Base-by-base conservation (phyloP, 2,888 invertebrate genomes). In the Drosophila fulvimacula region DNA sequence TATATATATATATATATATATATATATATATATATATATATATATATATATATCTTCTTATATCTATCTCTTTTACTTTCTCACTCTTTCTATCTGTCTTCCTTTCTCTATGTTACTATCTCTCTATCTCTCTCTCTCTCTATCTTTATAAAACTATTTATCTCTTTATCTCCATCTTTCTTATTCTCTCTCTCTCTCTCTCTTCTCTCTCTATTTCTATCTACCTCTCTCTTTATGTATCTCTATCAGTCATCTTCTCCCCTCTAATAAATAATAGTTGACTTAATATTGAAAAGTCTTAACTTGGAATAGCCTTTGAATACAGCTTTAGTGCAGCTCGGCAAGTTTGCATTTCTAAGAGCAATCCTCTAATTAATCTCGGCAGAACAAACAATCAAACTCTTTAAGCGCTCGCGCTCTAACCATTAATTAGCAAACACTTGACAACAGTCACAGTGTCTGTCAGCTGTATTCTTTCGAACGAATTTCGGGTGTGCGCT, bases 371-470 rank as follows among this genome's bases (percentile, higher is more conserved):
- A 60, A 59, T 49, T 48, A 41, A 69, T 53, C 52, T 52, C 24
- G 48, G 21, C 39, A 51, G n/a, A 42, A 10, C 44, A 73, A 52
- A 21, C 51, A 59, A 51, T 17, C 38, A 17, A 67, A 39, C 19
- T 48, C 27, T 38, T 52, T 10, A 46, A 57, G 51, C 34, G 36
- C 34, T 34, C 34, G 32, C 38, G 30, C 55, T 27, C 30, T 36
- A 30, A 46, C 56, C n/a, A 68, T 61, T 75, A 62, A 73, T 73
- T 75, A 56, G 36, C 38, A 73, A 62, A 51, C 62, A 63, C 51
- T 59, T 52, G 53, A 11, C 24, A 41, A 48, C 52, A 52, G 34
- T 56, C 48, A 38, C 56, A 57, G 67, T 67, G 38, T 39, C 53
- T 46, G 24, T 55, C 52, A 55, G 19, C 58, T 58, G 48, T 75